phyloP scores from a whole-genome alignment of 2,113 vertebrate species.

The Tautogolabrus adspersus region DNA sequence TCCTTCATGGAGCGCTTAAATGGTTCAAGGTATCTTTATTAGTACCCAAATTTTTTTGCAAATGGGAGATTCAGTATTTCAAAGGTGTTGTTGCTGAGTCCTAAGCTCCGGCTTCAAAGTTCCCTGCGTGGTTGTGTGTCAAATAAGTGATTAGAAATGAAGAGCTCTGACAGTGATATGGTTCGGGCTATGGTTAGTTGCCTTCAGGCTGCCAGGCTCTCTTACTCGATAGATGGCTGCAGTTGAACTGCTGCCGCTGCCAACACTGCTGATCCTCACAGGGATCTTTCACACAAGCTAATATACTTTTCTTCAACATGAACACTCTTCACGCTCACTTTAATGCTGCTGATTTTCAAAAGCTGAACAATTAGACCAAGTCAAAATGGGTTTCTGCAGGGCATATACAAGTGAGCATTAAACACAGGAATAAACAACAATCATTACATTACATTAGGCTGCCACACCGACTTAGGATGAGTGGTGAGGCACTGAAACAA shows the following conservation, averaged over 20 bases:
- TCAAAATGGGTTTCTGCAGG: conserved; percentile 33
- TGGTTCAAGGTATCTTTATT: no score
- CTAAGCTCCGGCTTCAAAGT: conserved; percentile 70
- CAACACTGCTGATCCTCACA: conserved; percentile 60
- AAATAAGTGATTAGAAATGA: conserved; percentile 71
- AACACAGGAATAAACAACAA: conserved; percentile 47
- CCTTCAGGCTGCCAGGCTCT: conserved; percentile 58
- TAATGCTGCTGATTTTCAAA: conserved; percentile 31
- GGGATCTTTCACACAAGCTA: conserved; percentile 51
- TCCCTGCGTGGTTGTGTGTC: conserved; percentile 63
- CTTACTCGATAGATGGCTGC: conserved; percentile 61
- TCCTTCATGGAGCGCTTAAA: conserved; percentile 59
- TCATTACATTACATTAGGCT: conserved; percentile 45
- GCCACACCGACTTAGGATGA: conserved; percentile 38
- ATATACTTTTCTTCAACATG: conserved; percentile 48
- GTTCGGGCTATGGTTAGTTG: conserved; percentile 57
- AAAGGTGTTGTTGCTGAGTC: conserved; percentile 40
- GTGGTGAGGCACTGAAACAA: conserved; percentile 49
- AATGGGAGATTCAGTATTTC: no score
- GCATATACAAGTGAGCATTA: conserved; percentile 38
- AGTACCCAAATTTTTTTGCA: no score
- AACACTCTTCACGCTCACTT: conserved; percentile 36
- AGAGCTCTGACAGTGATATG: conserved; percentile 66
- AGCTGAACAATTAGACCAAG: conserved; percentile 33
- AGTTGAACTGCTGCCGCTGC: conserved; percentile 50